Base-by-base conservation (phyloP, 2,113 vertebrate genomes). In the Pomatorhinus ruficollis region DNA sequence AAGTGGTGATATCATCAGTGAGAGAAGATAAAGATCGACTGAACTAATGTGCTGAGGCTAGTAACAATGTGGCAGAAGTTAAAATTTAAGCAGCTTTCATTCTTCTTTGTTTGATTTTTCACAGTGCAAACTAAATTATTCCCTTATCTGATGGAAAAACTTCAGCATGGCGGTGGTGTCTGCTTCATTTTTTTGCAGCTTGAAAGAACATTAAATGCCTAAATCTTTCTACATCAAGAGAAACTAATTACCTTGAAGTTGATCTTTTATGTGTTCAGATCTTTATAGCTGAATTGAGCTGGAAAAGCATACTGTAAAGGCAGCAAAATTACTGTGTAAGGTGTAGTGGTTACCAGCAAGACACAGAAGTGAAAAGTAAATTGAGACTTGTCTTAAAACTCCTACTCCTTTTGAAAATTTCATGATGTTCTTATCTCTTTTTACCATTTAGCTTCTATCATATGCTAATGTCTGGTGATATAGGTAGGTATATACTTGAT, bases 71-170 rank as follows among this genome's bases (percentile, higher is more conserved):
- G 93, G 56, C 82, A 96, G 86, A 93, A 90, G 90, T 90, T 96
- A 70, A 97, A 96, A 95, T 96, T 91, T 96, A 88, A 94, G 95
- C 64, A 89, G 89, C 77, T 83, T 93, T 87, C 81, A 33, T 93
- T 94, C 87, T 87, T 74, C 95, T 94, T 93, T 91, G 87, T 92
- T 97, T 92, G 87, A 89, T 97, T 97, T 96, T 97, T 96, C 82
- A 89, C 68, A 40, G 80, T 89, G 71, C 42, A 86, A 90, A 81
- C 81, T 81, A 52, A 95, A 91, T 93, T 79, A 85, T 87, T 87
- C 81, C 42, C 54, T 77, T 95, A 95, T 90, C 93, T 88, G 87
- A 95, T 93, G 25, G 44, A 93, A 93, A 42, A 74, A 59, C 53
- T 91, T 95, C 6, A 63, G 44, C 3, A 0, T 64, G 40, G 20